Percentiles rank a stretch among this genome's conserved stretches.
phyloP scores from a whole-genome alignment of 2,113 vertebrate genomes.

The Oryzias melastigma region DNA sequence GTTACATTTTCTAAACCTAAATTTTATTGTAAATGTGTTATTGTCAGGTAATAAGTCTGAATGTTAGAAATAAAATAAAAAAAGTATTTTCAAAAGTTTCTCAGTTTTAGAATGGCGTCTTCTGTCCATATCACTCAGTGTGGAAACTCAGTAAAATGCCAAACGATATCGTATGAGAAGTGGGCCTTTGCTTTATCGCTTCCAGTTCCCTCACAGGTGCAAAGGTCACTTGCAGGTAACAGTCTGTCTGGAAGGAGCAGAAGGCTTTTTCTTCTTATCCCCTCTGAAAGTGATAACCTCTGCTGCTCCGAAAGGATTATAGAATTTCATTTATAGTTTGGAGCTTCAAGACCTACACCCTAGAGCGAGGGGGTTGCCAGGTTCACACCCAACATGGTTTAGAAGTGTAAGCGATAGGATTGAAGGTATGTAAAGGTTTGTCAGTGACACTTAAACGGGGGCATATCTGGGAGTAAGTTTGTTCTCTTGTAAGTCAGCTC shows the following conservation, averaged over 20 bases:
- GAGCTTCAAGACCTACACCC: conserved; percentile 9
- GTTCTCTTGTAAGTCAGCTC: no score
- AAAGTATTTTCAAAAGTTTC: no score
- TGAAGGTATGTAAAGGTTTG: no score
- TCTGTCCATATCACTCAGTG: background rate
- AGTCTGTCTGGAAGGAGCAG: conserved; percentile 44
- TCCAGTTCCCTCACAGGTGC: conserved; percentile 48
- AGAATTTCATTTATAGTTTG: conserved; percentile 40
- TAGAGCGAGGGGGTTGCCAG: background rate
- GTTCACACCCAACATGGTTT: background rate
- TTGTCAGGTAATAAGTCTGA: no score
- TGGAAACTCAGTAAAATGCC: conserved; percentile 52
- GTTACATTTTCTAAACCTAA: no score
- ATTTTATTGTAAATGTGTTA: no score
- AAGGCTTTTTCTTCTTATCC: background rate
- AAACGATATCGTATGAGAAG: conserved; percentile 67
- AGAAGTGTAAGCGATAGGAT: background rate
- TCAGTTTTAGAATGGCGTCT: background rate
- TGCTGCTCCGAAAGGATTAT: conserved; percentile 5
- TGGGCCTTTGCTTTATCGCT: conserved; percentile 55
- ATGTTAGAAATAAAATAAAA: no score
- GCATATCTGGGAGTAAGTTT: no score
- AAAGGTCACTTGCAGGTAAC: conserved; percentile 59
- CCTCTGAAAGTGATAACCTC: conserved; percentile 13
- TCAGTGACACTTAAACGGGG: no score